Conservation (phyloP, 2,888 invertebrate genomes). For the Formica aserva region DNA sequence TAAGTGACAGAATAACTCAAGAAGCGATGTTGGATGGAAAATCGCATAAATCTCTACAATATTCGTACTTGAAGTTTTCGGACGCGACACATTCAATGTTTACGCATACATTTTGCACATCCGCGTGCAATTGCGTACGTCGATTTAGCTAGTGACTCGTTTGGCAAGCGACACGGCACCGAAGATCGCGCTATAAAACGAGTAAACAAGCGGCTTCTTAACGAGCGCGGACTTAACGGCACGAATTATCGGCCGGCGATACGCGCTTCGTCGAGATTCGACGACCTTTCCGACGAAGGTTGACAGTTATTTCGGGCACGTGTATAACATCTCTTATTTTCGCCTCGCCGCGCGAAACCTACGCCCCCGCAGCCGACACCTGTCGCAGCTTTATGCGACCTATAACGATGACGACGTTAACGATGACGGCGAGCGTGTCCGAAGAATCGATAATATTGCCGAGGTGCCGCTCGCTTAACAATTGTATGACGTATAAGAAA, state of each 20-base stretch:
- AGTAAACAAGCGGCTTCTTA: conserved; percentile 54
- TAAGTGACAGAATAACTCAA: neutral
- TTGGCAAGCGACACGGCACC: conserved; percentile 58
- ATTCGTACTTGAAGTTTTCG: neutral
- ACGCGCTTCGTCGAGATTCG: conserved; percentile 30
- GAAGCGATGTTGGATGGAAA: neutral
- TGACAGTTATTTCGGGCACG: conserved; percentile 54
- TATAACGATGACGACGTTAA: conserved; percentile 39
- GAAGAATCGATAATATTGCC: conserved; percentile 37
- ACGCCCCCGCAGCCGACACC: conserved; percentile 54
- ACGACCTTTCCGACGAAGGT: conserved; percentile 54
- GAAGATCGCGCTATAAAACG: conserved; percentile 43
- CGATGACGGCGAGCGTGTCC: conserved; percentile 9
- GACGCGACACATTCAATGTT: neutral
- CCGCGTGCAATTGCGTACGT: neutral
- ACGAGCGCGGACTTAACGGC: conserved; percentile 44
- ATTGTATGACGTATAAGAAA: neutral
- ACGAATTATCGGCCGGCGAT: neutral
- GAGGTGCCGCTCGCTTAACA: neutral
- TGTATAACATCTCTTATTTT: conserved; percentile 57
- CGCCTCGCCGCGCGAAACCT: conserved; percentile 44
- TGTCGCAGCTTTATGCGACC: conserved; percentile 40
- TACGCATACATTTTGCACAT: neutral
- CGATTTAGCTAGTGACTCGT: conserved; percentile 55
- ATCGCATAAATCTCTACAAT: neutral